Base-by-base conservation (phyloP, 2,113 vertebrate species). In the Madoqua kirkii region DNA sequence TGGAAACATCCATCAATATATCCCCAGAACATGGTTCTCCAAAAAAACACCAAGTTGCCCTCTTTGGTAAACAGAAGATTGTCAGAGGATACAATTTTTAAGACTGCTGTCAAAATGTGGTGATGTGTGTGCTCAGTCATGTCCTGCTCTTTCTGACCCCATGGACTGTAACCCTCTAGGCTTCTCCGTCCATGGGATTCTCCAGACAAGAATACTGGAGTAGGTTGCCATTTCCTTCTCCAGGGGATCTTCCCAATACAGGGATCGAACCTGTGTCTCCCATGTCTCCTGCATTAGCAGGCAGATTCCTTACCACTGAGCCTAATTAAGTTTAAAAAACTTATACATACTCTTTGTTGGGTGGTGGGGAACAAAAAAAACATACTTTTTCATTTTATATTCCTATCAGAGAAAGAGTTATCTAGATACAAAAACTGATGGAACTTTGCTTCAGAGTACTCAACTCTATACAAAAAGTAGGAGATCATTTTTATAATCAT, bases 401-500 rank as follows among this genome's bases (percentile, higher is more conserved):
- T 92, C 23, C 19, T 84, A 90, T 48, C 31, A 93, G 19, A 87
- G 45, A 93, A 93, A 67, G 60, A 6, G 19, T 79, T 93, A 52
- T 1, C 9, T 60, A 89, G 31, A 93, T 16, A 78, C 23, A 62
- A 64, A 88, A 97, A 98, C 84, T 31, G 48, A 89, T 12, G 11
- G 64, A 87, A 74, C 90, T 95, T 96, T 93, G 85, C 15, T 96
- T 90, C 83, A 16, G 33, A 78, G 71, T 54, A 55, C 90, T 97
- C 43, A n/a, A 23, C 55, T 29, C 33, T 43, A 45, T 54, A 81
- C 2, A 93, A 92, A 95, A 96, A n/a, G 10, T 94, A 12, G 57
- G 50, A 96, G 91, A 92, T 82, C 33, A 96, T 36, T 93, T 97
- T 95, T 85, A 64, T 27, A 96, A 71, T 85, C 82, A 97, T 25